Percentiles rank a stretch among this genome's conserved stretches.
These are phyloP conservation scores for Caprella mutica DNA, from an alignment of 2,888 invertebrate genomes.

Conservation along the genomic window DNA sequence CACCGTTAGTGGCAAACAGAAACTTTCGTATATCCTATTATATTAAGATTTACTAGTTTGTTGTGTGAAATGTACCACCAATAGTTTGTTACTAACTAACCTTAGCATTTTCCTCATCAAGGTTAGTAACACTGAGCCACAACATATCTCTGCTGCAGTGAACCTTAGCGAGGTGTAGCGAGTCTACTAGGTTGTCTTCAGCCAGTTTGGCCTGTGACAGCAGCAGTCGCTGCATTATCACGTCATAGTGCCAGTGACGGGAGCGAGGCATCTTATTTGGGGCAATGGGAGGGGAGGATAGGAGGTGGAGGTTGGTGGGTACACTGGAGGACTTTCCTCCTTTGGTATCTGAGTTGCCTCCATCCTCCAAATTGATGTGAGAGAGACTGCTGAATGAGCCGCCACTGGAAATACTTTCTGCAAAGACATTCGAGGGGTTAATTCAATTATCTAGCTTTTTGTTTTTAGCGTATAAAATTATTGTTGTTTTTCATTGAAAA, in stretches of 20 bases:
- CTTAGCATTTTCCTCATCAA: too few species aligned
- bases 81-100: too few species aligned
- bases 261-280: conserved; percentile 4
- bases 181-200: conserved; percentile 48
- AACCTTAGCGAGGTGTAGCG: conserved; percentile 54
- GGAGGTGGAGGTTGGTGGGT: conserved; percentile 33
- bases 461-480: neutral
- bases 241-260: too few species aligned
- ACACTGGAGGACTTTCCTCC: conserved; percentile 54
- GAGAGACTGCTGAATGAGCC: too few species aligned
- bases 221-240: conserved; percentile 53
- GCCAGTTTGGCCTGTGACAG: conserved; percentile 48
- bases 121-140: too few species aligned
- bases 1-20: too few species aligned
- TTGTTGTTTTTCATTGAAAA: neutral
- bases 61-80: too few species aligned
- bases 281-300: conserved; percentile 6
- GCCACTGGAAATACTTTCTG: too few species aligned
- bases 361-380: conserved; percentile 43
- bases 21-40: too few species aligned
- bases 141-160: conserved; percentile 47
- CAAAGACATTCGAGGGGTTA: too few species aligned
- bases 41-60: too few species aligned
- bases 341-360: conserved; percentile 50
- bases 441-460: neutral